A percentile compares a stretch with the other conserved stretches of the same genome.
Conservation (phyloP, 2,888 invertebrate genomes). For the Meteorus colon region DNA sequence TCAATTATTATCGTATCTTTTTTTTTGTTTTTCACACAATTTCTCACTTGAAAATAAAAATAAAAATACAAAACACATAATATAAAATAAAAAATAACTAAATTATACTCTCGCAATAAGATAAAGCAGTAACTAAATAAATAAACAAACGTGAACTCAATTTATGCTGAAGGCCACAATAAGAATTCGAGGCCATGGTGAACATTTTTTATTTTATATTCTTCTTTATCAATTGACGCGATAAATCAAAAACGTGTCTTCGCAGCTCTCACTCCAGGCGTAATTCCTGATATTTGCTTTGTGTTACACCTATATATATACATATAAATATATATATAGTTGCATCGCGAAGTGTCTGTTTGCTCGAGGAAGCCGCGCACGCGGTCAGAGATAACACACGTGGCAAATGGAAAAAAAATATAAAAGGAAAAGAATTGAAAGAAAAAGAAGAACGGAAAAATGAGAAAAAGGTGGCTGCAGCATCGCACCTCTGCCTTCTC, state of each 20-base stretch:
- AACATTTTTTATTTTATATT: neutral
- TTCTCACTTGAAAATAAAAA: neutral
- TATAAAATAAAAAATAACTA: neutral
- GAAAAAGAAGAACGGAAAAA: constrained; percentile 22
- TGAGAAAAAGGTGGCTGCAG: neutral
- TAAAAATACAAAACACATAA: neutral
- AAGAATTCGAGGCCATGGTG: neutral
- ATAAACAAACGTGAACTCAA: neutral
- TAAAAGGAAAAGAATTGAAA: neutral
- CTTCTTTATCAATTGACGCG: neutral
- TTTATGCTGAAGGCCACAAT: constrained; percentile 7
- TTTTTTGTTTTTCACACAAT: neutral
- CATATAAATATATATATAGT: neutral
- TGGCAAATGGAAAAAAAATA: neutral
- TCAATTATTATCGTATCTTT: neutral
- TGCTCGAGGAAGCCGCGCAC: constrained; percentile 9
- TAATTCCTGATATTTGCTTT: neutral
- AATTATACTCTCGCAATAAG: neutral
- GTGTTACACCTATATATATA: neutral
- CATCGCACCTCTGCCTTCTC: neutral
- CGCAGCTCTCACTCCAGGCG: constrained; percentile 1
- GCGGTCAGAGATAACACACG: neutral
- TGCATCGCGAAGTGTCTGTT: neutral
- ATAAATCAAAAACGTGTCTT: neutral
- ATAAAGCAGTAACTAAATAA: neutral